These are phyloP conservation scores for Plusia festucae DNA, from an alignment of 2,888 invertebrate genomes.

Conservation along the genomic window DNA sequence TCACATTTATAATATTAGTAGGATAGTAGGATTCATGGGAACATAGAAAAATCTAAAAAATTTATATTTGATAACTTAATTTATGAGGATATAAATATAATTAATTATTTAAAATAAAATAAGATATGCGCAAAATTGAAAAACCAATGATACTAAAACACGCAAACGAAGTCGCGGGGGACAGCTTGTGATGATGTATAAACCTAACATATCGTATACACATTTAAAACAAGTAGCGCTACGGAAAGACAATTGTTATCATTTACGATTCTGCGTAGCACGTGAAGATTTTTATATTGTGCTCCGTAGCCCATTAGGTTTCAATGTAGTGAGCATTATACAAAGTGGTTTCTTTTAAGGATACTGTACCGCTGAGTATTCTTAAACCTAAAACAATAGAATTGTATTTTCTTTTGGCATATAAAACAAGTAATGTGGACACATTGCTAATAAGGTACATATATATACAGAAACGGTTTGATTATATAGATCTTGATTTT, in stretches of 20 bases:
- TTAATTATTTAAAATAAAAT: no score
- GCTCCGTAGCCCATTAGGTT: slow-evolving; percentile 6
- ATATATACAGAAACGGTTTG: background rate
- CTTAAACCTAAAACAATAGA: slow-evolving; percentile 7
- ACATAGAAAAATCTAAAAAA: no score
- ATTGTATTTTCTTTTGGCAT: background rate
- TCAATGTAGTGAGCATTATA: slow-evolving; percentile 4
- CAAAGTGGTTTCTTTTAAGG: slow-evolving; percentile 3
- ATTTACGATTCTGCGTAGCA: slow-evolving; percentile 48
- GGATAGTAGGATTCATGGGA: no score
- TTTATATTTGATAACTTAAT: no score
- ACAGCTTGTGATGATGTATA: no score
- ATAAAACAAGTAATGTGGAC: background rate
- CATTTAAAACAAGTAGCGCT: slow-evolving; percentile 38
- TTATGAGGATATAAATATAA: no score
- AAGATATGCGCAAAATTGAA: no score
- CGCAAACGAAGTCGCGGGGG: no score
- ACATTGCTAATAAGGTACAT: background rate
- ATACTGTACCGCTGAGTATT: slow-evolving; percentile 2
- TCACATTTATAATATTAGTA: no score
- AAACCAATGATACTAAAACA: no score
- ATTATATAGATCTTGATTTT: background rate
- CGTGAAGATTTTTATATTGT: slow-evolving; percentile 18
- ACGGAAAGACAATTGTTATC: slow-evolving; percentile 47
- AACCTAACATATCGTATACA: no score